Evolutionary conservation across 2,888 invertebrate species (phyloP), one percentile per base, ranked within the genome.

Genomic region (Electrophaes corylata): DNA sequence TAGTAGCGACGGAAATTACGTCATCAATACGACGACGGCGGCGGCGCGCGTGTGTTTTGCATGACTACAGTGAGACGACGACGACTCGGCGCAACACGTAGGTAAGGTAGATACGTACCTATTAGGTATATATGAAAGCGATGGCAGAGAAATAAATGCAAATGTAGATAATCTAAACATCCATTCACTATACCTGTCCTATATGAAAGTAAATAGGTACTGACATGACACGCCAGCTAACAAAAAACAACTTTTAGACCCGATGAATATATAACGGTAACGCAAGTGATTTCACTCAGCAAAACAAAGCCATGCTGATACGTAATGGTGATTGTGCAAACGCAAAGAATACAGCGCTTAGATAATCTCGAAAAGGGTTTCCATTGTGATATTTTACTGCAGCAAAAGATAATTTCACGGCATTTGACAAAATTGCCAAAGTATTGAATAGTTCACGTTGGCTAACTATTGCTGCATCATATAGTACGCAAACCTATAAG

Each of bases 1-100:
- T 14, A 50, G 20, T 39, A 50, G 33, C 46, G 14, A 43, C 52
- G 57, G 73, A 76, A 72, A 83, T 78, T 81, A 77, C 79, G 76
- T 84, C 80, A 81, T 78, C 72, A 69, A 72, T 77, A 75, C 65
- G 73, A 40, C n/a, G 40, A 23, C 23, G 12, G 12, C 12, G 40
- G 31, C 23, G 12, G 12, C 12, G 46, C 39, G 73, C 75, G 68
- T 78, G 70, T 74, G 71, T 76, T 79, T 73, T 75, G 72, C 76
- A 77, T 78, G 75, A 74, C 66, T 73, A 68, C 66, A 51, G 61
- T 4, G 3, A 20, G 10, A 29, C n/a, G 3, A 41, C 56, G 49
- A 16, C 45, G 47, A 46, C 40, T 35, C 45, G 40, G 3, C 23
- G 45, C 58, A 55, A 53, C 53, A 66, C 66, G 65, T 37, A 37